Base-by-base conservation (phyloP, 2,797 vertebrate genomes). In the Sebastiscus albofasciatus region DNA sequence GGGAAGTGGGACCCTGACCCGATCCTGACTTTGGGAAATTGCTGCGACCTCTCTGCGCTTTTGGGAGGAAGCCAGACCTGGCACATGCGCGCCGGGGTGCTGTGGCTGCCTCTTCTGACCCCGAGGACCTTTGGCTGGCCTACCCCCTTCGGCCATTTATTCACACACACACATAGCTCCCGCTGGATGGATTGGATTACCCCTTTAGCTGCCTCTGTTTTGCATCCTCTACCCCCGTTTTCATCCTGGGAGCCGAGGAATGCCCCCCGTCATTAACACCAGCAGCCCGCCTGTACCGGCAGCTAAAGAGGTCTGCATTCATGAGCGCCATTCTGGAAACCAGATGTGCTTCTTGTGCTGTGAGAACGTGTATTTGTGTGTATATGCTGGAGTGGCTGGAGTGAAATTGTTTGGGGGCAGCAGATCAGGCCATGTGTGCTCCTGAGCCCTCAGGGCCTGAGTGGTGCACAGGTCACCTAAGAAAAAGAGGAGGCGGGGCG, bases 11-110 rank as follows among this genome's bases (percentile, higher is more conserved):
- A 91, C 82, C 85, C 87, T 92, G 94, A 95, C 93, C 93, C 72
- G 59, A 78, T 93, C 91, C 86, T 91, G 93, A 95, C 94, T 93
- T 72, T 77, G 93, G 95, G 95, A 96, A 96, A 96, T 96, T 95
- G 92, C 91, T 87, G 83, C 93, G 95, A 96, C 94, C 94, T 91
- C 87, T 87, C 71, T 77, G 81, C 42, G 76, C 91, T 95, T 94
- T 90, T 89, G 91, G 90, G 93, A 94, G 93, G 93, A 95, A 96
- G 94, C 92, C 88, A 91, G 82, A 79, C 83, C 86, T 92, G 90
- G 93, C 92, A 93, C 88, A 92, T 83, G 89, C 82, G 79, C 73
- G 79, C 89, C 59, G 49, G 87, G 89, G 80, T 79, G 88, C 84
- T 77, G 77, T 82, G 91, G 90, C 84, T 83, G 84, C 83, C 83